These are phyloP conservation scores for Wiebesia pumilae DNA, from an alignment of 1,140 invertebrate species.

Conservation along the genomic window DNA sequence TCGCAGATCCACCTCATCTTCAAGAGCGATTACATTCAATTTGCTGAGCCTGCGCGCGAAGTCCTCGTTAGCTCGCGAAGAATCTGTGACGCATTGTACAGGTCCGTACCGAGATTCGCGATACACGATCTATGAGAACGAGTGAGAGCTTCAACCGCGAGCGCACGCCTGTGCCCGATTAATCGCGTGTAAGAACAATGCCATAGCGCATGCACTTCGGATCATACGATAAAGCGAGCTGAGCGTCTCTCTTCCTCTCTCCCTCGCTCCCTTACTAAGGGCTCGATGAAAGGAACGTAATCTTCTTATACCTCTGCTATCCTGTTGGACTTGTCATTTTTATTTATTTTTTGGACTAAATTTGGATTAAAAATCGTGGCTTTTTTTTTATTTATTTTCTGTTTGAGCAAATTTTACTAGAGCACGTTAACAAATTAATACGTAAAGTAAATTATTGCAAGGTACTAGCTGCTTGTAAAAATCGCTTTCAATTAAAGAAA, in stretches of 20 bases:
- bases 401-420: no score
- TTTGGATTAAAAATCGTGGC: no score
- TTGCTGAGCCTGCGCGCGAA: not conserved
- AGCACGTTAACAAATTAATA: no score
- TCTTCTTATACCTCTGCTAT: not conserved
- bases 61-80: not conserved
- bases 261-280: no score
- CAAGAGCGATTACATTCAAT: conserved; percentile 51
- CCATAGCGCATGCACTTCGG: not conserved
- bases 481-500: no score
- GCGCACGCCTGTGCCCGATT: not conserved
- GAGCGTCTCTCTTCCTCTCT: not conserved
- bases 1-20: not conserved
- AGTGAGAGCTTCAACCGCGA: not conserved
- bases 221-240: not conserved
- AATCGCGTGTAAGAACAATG: not conserved
- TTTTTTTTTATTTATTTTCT: no score
- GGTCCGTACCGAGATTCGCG: no score
- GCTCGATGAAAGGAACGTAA: no score
- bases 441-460: no score
- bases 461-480: no score
- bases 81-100: not conserved
- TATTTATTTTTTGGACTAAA: no score
- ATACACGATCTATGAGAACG: not conserved
- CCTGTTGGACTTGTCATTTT: no score